Percentiles rank a stretch among this genome's conserved stretches.
phyloP scores from a whole-genome alignment of 1,140 invertebrate genomes.

The Cotesia vestalis region DNA sequence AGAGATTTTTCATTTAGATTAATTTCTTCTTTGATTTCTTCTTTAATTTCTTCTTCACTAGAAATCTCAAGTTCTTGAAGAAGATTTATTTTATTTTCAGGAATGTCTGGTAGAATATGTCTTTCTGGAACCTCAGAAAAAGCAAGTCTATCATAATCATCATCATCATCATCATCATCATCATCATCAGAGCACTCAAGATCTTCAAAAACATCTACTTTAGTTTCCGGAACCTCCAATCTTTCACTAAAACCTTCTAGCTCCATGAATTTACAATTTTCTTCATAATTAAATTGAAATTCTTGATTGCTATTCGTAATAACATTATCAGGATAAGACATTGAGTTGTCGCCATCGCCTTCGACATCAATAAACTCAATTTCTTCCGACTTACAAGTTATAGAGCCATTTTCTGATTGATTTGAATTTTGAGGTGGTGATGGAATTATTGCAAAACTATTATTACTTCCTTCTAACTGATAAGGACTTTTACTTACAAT shows the following conservation, averaged over 20 bases:
- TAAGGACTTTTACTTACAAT: slow-evolving; percentile 82
- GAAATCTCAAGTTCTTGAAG: too few relatives aligned
- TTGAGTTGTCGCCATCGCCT: slow-evolving; percentile 60
- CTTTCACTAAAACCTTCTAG: slow-evolving; percentile 68
- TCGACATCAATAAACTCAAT: slow-evolving; percentile 79
- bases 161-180: slow-evolving; percentile 82
- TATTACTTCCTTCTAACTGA: slow-evolving; percentile 74
- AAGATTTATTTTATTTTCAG: too few relatives aligned
- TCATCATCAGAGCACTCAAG: slow-evolving; percentile 70
- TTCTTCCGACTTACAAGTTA: slow-evolving; percentile 68
- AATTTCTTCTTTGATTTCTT: slow-evolving; percentile 41
- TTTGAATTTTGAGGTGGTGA: slow-evolving; percentile 68
- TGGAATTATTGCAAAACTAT: slow-evolving; percentile 71
- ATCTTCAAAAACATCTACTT: slow-evolving; percentile 49
- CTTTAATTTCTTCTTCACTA: slow-evolving; percentile 75
- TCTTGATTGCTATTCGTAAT: slow-evolving; percentile 66
- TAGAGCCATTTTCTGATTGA: slow-evolving; percentile 69
- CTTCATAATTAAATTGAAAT: slow-evolving; percentile 78
- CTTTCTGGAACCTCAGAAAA: too few relatives aligned
- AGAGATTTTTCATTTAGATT: slow-evolving; percentile 52
- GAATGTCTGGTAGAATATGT: too few relatives aligned
- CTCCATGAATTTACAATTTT: slow-evolving; percentile 71
- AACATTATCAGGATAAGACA: slow-evolving; percentile 45
- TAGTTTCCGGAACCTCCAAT: slow-evolving; percentile 59
- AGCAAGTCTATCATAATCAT: slow-evolving; percentile 78